Evolutionary conservation across 2,888 invertebrate species (phyloP), one percentile per base, ranked within the genome.

Genomic region (Nomada fucata): DNA sequence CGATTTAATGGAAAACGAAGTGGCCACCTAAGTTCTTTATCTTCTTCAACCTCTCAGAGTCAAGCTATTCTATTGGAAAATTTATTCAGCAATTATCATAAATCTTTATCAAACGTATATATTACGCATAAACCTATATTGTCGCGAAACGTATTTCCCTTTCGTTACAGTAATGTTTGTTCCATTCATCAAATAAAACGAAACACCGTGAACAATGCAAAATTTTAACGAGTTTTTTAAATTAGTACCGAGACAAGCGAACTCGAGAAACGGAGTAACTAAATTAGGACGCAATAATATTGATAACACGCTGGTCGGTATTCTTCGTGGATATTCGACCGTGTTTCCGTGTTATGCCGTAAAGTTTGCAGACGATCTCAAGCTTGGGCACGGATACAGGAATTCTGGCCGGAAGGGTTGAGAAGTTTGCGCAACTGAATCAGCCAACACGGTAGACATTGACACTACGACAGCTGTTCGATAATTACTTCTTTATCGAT

Each of bases 401-500:
- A 79, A 79, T 74, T 74, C 74, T 65, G 11, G 70, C 55, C 55
- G 23, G 63, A 70, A 57, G 75, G 53, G 61, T 60, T 79, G 5
- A 67, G 70, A 82, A 79, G 52, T 82, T 82, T 71, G 53, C 69
- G 50, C 60, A 79, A 79, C 57, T 79, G 79, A 59, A 68, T 75
- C 63, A 68, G 57, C 47, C 47, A 74, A 29, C 71, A 44, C 57
- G 70, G 59, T 75, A 83, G 72, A 80, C 72, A 80, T 76, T 78
- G 83, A 85, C 76, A 75, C 79, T 59, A 60, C 84, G 76, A 82
- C 82, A 85, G 76, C 70, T 80, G 79, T 73, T 79, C 82, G 76
- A 82, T 85, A 85, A 85, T 85, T 83, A 72, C 77, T 64, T 76
- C 70, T 67, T 69, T 75, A 80, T 85, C 64, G 83, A 83, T 82